Evolutionary conservation across 2,797 vertebrate genomes (phyloP).

Genomic region (Sebastes trivittatus): DNA sequence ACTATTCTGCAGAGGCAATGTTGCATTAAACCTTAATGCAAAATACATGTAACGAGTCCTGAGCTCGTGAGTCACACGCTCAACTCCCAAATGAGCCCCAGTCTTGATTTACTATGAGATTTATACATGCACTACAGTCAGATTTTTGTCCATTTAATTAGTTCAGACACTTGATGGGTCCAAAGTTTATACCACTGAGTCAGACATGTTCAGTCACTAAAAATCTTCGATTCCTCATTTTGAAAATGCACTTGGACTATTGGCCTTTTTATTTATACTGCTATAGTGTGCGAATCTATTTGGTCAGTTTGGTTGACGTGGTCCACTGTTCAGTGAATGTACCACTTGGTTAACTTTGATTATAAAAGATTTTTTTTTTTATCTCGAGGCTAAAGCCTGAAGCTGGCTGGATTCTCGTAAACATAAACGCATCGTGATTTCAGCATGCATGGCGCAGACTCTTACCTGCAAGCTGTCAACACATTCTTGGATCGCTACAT

Average conservation of each 20-base stretch:
- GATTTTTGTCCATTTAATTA: conserved; percentile 10
- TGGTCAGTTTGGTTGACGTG: not conserved
- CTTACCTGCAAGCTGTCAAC: conserved; percentile 68
- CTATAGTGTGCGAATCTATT: not conserved
- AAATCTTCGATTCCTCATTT: not conserved
- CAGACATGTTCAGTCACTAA: not conserved
- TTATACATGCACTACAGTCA: conserved; percentile 4
- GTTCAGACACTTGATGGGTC: not conserved
- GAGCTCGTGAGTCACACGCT: not conserved
- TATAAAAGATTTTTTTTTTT: conserved; percentile 2
- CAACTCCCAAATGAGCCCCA: conserved; percentile 14
- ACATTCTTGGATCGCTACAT: conserved; percentile 30
- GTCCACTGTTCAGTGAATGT: not conserved
- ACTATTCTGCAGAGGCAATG: not conserved
- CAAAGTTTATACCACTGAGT: not conserved
- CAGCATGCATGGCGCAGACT: conserved; percentile 39
- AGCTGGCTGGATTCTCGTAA: conserved; percentile 55
- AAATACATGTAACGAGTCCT: not conserved
- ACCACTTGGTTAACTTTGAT: conserved; percentile 10
- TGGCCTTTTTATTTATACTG: not conserved
- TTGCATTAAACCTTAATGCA: not conserved
- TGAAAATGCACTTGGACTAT: not conserved
- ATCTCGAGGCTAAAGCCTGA: conserved; percentile 25
- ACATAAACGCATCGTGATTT: conserved; percentile 52
- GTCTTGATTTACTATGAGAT: conserved; percentile 19